phyloP scores from a whole-genome alignment of 1,140 invertebrate genomes.

The Drusus annulatus region DNA sequence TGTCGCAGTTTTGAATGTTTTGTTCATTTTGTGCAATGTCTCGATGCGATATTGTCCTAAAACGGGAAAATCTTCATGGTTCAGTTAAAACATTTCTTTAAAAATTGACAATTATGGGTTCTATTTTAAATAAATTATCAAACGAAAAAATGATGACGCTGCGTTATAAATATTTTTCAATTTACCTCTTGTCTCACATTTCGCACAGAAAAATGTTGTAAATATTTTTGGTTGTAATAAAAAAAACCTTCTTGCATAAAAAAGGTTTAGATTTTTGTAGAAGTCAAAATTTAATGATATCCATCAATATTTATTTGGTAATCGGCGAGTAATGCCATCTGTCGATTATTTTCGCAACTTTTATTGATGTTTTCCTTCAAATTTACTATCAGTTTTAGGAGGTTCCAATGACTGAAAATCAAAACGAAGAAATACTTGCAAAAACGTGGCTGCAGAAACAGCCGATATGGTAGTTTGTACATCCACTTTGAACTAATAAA shows the following conservation, averaged over 20 bases:
- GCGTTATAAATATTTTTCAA: constrained; percentile 38
- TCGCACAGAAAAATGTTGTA: background rate
- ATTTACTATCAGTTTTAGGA: too few species aligned
- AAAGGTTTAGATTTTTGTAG: too few species aligned
- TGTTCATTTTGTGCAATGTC: constrained; percentile 46
- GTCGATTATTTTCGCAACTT: background rate
- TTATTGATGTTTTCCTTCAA: background rate
- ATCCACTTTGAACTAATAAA: too few species aligned
- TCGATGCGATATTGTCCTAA: constrained; percentile 36
- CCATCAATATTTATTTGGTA: background rate
- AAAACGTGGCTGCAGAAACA: too few species aligned
- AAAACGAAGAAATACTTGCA: too few species aligned
- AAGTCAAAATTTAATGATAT: too few species aligned
- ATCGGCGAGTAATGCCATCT: background rate
- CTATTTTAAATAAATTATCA: too few species aligned
- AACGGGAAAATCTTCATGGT: too few species aligned
- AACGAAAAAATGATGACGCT: constrained; percentile 47
- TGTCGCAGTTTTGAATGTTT: constrained; percentile 52
- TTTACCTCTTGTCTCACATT: background rate
- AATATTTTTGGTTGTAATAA: background rate
- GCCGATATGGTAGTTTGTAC: too few species aligned
- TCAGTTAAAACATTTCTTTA: too few species aligned
- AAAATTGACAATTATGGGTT: too few species aligned
- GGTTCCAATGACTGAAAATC: too few species aligned
- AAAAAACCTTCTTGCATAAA: background rate